Base-by-base conservation (phyloP, 2,113 vertebrate genomes). In the Pomatostomus ruficeps region DNA sequence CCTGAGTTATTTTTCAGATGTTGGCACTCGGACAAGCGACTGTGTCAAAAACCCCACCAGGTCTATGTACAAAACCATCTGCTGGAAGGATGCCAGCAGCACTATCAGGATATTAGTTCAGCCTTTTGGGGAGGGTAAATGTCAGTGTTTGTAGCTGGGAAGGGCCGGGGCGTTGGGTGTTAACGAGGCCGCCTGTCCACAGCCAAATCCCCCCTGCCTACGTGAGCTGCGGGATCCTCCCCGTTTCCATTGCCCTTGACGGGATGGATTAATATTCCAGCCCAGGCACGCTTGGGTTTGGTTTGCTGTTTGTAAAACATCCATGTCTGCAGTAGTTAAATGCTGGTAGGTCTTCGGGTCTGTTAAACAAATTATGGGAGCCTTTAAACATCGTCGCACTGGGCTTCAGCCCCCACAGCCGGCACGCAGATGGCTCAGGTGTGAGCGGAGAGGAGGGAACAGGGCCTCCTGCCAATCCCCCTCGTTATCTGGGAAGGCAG, bases 71-170 rank as follows among this genome's bases (percentile, higher is more conserved):
- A 85, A 73, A 96, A 79, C 85, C 88, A 80, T 88, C 72, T 57
- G 72, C 94, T 96, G 95, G 92, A 90, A 74, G 45, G 85, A 61
- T 84, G 90, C 95, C 95, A 97, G 45, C 85, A 36, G 59, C 46
- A 19, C 92, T 83, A 58, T 91, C 88, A 82, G 80, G 33, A 24
- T 74, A 75, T 94, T 59, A 78, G 72, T 82, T 75, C 75, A 89
- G 92, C 79, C 79, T 14, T 93, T 85, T 85, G 83, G 91, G 92
- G 65, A 95, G 70, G 76, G 84, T 62, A 82, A 95, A 93, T 42
- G 73, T 91, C 93, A 62, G 73, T 38, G 18, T 91, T 82, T 85
- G 85, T 19, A 48, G 45, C 16, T 45, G 57, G 11, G 61, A n/a
- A 57, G 81, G 90, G 86, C 70, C 21, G n/a, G 62, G 52, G 68